Evolutionary conservation across 2,797 vertebrate genomes (phyloP), one percentile per base, ranked within the genome.

Genomic region (Nannoperca australis): DNA sequence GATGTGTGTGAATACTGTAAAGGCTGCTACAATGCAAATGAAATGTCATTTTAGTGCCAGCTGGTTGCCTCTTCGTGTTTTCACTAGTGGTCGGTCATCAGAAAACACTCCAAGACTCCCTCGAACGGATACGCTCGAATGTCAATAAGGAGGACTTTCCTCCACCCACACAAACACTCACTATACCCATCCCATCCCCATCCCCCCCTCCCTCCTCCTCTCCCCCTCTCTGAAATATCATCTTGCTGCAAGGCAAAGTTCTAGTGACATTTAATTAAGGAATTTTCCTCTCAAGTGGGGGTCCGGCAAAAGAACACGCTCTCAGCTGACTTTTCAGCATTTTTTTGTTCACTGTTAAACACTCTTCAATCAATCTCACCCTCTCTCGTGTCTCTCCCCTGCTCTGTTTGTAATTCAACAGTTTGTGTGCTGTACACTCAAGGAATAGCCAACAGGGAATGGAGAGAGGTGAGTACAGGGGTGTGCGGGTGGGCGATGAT

Each of bases 361-460:
- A 47, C 75, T 86, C 66, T 81, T 78, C 66, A 42, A 54, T 86
- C 70, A 59, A 3, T 68, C 70, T 86, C 63, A 81, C 71, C 61
- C 17, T 77, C 67, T 70, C 53, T 14, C 68, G 42, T 80, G 54
- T 82, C 49, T 76, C 65, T 55, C 38, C 61, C 51, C 50, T 44
- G 18, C 27, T 71, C 53, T 85, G 34, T 63, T 58, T 85, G 79
- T 92, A 62, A 89, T 91, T 85, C 90, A 89, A 76, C 95, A 99
- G 98, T 99, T 90, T 99, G 98, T 89, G 96, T 99, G 91, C 96
- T 99, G 84, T 99, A 99, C 92, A 96, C 94, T 55, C 97, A 99
- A 96, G 97, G 96, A 83, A 94, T 98, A 86, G 96, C 96, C 88
- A 98, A 96, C 94, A 97, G 97, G 89, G 97, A 99, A 88, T 99